phyloP scores from a whole-genome alignment of 1,140 invertebrate species.

The Lepidurus apus region DNA sequence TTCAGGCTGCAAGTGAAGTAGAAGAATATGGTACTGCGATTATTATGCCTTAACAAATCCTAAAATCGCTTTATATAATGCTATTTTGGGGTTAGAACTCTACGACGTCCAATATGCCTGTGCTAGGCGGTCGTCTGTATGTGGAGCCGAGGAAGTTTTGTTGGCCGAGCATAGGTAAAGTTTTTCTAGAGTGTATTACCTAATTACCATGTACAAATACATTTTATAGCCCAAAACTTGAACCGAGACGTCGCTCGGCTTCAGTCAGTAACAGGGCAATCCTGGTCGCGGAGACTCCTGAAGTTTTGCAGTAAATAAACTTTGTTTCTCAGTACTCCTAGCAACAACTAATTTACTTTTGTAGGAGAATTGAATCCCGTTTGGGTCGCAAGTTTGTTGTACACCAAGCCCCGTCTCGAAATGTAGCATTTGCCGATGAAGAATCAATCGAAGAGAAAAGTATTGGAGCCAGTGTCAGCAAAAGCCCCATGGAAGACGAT shows the following conservation, averaged over 20 bases:
- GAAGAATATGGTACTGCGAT: neutral
- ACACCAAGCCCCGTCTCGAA: neutral
- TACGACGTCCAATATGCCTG: neutral
- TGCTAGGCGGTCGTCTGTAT: neutral
- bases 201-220: neutral
- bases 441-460: neutral
- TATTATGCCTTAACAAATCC: neutral
- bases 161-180: neutral
- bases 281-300: neutral
- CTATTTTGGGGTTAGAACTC: neutral
- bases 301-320: neutral
- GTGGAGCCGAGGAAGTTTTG: neutral
- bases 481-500: neutral
- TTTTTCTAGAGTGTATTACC: neutral
- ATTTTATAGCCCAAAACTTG: neutral
- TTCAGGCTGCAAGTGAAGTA: neutral
- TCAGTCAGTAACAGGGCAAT: neutral
- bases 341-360: neutral
- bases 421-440: neutral
- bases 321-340: neutral
- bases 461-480: neutral
- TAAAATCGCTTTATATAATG: neutral
- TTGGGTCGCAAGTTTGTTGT: neutral
- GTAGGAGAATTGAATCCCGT: neutral
- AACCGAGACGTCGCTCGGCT: neutral